phyloP scores from a whole-genome alignment of 2,888 invertebrate species.

The Xestia ashworthii region DNA sequence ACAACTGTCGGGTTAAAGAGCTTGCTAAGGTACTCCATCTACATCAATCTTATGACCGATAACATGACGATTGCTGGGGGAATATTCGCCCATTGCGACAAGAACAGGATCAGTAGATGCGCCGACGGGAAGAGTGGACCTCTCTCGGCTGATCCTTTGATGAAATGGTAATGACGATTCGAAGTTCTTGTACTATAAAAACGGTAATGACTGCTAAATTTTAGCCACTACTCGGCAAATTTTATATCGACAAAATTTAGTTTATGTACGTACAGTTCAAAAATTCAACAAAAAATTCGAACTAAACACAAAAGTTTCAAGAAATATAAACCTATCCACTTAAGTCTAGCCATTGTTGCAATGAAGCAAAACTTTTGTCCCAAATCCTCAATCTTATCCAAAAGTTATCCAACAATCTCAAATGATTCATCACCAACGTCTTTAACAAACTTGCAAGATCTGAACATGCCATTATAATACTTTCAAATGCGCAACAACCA shows the following conservation, averaged over 20 bases:
- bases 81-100: not conserved
- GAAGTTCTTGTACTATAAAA: not conserved
- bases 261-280: too few relatives aligned
- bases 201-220: not conserved
- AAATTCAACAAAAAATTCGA: too few relatives aligned
- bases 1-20: not conserved
- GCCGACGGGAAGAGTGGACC: not conserved
- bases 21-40: not conserved
- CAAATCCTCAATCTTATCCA: not conserved
- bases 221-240: not conserved
- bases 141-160: not conserved
- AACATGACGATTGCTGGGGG: not conserved
- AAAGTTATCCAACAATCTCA: slow-evolving; percentile 22
- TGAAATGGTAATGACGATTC: not conserved
- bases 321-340: not conserved
- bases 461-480: slow-evolving; percentile 65
- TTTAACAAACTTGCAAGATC: slow-evolving; percentile 47
- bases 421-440: slow-evolving; percentile 39
- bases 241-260: not conserved
- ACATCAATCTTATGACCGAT: not conserved
- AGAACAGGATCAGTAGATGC: not conserved
- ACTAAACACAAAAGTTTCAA: not conserved
- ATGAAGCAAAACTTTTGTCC: not conserved
- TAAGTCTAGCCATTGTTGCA: not conserved
- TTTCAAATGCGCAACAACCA: slow-evolving; percentile 66